Percentiles rank a stretch among this genome's conserved stretches.
Evolutionary conservation across 2,113 vertebrate genomes (phyloP).

Genomic region (Laterallus jamaicensis): DNA sequence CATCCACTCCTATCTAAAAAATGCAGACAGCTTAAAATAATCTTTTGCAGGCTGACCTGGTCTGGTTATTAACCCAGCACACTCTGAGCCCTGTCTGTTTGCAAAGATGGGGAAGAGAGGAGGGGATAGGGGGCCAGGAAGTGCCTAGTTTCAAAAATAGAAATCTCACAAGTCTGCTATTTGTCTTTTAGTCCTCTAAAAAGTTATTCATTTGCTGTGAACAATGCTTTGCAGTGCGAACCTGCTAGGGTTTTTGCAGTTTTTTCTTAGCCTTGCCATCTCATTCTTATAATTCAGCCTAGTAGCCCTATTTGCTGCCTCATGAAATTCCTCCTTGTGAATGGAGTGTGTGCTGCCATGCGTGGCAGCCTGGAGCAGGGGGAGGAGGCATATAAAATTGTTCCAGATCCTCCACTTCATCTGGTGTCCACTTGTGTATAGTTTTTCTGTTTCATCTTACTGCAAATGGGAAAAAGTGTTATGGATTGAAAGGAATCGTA

Average conservation of each 20-base stretch:
- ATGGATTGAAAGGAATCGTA: background rate
- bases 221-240: background rate
- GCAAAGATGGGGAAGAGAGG: background rate
- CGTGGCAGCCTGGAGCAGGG: background rate
- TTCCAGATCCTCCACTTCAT: background rate
- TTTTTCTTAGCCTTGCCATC: background rate
- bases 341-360: background rate
- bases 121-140: background rate
- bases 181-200: background rate
- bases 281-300: background rate
- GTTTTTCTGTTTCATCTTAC: background rate
- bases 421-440: background rate
- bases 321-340: background rate
- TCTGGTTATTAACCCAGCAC: conserved; percentile 9
- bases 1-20: conserved; percentile 47
- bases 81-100: background rate
- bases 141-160: background rate
- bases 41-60: conserved; percentile 33
- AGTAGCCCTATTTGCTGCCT: background rate
- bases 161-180: background rate
- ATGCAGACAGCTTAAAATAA: conserved; percentile 59
- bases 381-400: background rate
- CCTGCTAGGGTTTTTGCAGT: background rate
- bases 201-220: background rate
- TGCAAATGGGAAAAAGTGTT: background rate